phyloP scores from a whole-genome alignment of 2,888 invertebrate genomes.

The Tachina lurida region DNA sequence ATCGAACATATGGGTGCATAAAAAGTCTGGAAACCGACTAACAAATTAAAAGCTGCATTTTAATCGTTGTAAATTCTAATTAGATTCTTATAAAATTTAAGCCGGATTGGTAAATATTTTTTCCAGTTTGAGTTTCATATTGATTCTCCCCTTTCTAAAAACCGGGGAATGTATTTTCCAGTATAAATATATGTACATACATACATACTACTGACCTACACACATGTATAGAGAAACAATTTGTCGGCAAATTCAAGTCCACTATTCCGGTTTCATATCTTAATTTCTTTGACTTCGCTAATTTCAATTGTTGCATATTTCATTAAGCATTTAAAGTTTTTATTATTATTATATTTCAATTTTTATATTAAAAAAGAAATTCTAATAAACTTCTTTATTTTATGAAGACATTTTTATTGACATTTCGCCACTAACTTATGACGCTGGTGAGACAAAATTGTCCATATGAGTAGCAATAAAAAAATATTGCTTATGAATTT shows the following conservation, averaged over 20 bases:
- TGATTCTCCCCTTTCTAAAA: background rate
- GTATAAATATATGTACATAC: background rate
- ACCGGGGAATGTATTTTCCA: background rate
- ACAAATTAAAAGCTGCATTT: too few species aligned
- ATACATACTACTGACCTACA: background rate
- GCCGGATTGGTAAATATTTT: background rate
- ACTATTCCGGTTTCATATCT: background rate
- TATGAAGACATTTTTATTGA: constrained; percentile 40
- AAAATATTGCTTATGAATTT: constrained; percentile 4
- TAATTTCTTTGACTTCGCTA: background rate
- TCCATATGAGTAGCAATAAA: background rate
- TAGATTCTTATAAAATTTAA: background rate
- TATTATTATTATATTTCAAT: background rate
- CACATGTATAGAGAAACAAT: background rate
- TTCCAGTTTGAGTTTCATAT: background rate
- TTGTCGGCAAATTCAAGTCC: background rate
- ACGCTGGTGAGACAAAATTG: constrained; percentile 5
- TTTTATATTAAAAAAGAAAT: background rate
- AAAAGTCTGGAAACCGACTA: too few species aligned
- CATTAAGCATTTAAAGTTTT: background rate
- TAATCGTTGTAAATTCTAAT: too few species aligned
- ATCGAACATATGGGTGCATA: too few species aligned
- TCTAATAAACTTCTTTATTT: constrained; percentile 29
- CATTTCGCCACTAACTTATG: constrained; percentile 23
- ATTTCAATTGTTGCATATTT: background rate